A percentile compares a stretch with the other conserved stretches of the same genome.
Conservation (phyloP, 2,888 invertebrate genomes). For the Sphaeridia pumilis region DNA sequence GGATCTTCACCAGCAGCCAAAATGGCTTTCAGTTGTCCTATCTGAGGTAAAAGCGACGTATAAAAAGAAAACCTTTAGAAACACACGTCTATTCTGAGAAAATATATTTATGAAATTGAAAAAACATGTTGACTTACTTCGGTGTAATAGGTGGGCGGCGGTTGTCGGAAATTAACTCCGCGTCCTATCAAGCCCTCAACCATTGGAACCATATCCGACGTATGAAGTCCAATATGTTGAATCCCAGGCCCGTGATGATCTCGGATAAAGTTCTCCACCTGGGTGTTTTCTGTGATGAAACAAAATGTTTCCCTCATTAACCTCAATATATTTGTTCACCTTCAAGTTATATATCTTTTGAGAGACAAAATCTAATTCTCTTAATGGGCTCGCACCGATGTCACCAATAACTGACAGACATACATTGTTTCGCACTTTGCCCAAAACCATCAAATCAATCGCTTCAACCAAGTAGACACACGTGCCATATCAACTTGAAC, state of each 20-base stretch:
- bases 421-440: too few species aligned
- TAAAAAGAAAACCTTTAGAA: neutral
- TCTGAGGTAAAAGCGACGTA: constrained; percentile 15
- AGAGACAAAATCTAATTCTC: too few species aligned
- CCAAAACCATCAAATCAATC: too few species aligned
- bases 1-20: constrained; percentile 38
- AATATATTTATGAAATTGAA: neutral
- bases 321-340: too few species aligned
- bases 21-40: constrained; percentile 39
- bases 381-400: too few species aligned
- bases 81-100: too few species aligned
- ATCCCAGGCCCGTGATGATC: constrained; percentile 42
- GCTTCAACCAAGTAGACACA: too few species aligned
- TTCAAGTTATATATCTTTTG: too few species aligned
- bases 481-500: too few species aligned
- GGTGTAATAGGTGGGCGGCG: constrained; percentile 41
- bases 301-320: too few species aligned
- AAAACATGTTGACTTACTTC: constrained; percentile 38
- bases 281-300: constrained; percentile 40
- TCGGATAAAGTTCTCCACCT: constrained; percentile 41
- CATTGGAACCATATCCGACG: constrained; percentile 38
- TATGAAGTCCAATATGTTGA: constrained; percentile 42
- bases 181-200: constrained; percentile 37
- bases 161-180: constrained; percentile 40
- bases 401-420: too few species aligned